Percentiles rank a stretch among this genome's conserved stretches.
These are phyloP conservation scores for Leucoraja ocellata DNA, from an alignment of 2,797 vertebrate species.

Conservation along the genomic window DNA sequence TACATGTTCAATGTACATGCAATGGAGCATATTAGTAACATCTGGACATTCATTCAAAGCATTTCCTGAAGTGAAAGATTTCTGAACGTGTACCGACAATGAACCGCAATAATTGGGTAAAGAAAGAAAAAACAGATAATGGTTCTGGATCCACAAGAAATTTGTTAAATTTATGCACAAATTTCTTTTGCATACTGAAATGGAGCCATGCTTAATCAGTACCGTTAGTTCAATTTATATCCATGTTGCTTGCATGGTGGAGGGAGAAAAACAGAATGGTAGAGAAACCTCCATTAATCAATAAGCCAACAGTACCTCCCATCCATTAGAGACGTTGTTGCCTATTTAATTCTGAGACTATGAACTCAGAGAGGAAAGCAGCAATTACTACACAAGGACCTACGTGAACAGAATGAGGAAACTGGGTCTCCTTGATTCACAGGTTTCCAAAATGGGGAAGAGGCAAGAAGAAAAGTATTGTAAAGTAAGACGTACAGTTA, in stretches of 20 bases:
- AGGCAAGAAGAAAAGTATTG: neutral
- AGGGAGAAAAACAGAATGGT: neutral
- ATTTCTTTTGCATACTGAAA: neutral
- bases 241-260: neutral
- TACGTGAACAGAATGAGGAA: neutral
- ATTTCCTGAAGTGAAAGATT: neutral
- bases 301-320: neutral
- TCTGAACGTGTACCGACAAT: constrained; percentile 9
- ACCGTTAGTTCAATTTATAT: neutral
- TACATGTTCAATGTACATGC: neutral
- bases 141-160: neutral
- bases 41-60: neutral
- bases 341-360: neutral
- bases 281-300: neutral
- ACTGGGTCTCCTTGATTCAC: neutral
- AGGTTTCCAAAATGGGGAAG: neutral
- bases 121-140: neutral
- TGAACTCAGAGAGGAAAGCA: neutral
- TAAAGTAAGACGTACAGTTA: too few relatives aligned
- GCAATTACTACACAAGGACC: too few relatives aligned
- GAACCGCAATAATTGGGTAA: neutral
- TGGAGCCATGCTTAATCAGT: neutral
- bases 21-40: neutral
- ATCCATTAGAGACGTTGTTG: neutral
- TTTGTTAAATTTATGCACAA: neutral